These are phyloP conservation scores for Zosterops hypoxanthus DNA, from an alignment of 2,113 vertebrate genomes.

Conservation along the genomic window DNA sequence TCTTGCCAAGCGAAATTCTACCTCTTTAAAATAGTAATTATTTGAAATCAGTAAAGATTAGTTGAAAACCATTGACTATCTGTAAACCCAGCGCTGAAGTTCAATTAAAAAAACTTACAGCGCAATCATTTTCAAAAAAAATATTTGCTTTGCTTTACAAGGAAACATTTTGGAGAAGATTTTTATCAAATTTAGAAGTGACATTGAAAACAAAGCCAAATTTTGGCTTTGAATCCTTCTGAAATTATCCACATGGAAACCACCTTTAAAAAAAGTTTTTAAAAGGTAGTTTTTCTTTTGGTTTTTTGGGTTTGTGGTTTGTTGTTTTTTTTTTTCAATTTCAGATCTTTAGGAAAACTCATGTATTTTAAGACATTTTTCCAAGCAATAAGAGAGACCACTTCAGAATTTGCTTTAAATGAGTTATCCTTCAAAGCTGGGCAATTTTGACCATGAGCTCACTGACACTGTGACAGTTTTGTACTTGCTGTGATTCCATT, in stretches of 20 bases:
- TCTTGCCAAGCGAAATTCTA: neutral
- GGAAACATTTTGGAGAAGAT: neutral
- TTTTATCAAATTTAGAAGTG: neutral
- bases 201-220: neutral
- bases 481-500: conserved; percentile 16
- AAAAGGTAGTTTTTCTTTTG: accelerated
- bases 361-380: neutral
- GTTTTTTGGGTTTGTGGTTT: too few species aligned
- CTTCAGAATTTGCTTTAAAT: neutral
- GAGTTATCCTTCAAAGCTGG: neutral
- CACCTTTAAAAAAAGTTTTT: neutral
- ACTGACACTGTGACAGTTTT: neutral
- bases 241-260: neutral
- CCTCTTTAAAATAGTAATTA: neutral
- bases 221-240: neutral
- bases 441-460: neutral
- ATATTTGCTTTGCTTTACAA: neutral
- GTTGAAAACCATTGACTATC: neutral
- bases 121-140: neutral
- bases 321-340: neutral
- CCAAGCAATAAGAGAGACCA: neutral
- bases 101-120: neutral
- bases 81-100: accelerated
- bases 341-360: neutral
- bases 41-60: neutral